phyloP scores from a whole-genome alignment of 2,888 invertebrate genomes.

The Cetonia aurata region DNA sequence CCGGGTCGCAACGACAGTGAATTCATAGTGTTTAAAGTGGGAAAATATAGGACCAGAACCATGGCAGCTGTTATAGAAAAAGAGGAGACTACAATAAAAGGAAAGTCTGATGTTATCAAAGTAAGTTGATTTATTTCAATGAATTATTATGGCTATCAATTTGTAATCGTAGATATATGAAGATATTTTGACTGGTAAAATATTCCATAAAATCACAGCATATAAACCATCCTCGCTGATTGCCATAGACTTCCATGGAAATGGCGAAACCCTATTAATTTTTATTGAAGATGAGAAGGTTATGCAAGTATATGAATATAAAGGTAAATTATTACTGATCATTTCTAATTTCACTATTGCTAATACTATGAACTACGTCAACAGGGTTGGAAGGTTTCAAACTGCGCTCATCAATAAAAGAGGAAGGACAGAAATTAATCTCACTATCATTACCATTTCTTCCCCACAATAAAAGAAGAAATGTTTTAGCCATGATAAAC shows the following conservation, averaged over 20 bases:
- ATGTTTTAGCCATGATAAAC: slow-evolving; percentile 62
- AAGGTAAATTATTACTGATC: slow-evolving; percentile 59
- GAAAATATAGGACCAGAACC: slow-evolving; percentile 56
- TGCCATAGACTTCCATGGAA: slow-evolving; percentile 61
- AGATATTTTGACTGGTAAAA: slow-evolving; percentile 64
- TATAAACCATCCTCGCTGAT: slow-evolving; percentile 68
- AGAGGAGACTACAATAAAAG: slow-evolving; percentile 60
- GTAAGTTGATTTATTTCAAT: slow-evolving; percentile 53
- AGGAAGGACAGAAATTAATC: slow-evolving; percentile 62
- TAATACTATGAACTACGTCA: slow-evolving; percentile 39
- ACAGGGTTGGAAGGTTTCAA: slow-evolving; percentile 67
- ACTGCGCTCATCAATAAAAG: slow-evolving; percentile 60
- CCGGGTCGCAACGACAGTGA: slow-evolving; percentile 59
- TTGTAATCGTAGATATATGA: slow-evolving; percentile 64
- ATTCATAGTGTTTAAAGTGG: slow-evolving; percentile 61
- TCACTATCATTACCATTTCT: slow-evolving; percentile 59
- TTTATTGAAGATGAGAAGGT: slow-evolving; percentile 65
- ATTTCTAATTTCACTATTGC: background rate
- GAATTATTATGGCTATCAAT: background rate
- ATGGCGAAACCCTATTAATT: slow-evolving; percentile 68
- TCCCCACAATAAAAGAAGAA: slow-evolving; percentile 52
- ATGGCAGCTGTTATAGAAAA: slow-evolving; percentile 64
- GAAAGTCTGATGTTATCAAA: slow-evolving; percentile 63
- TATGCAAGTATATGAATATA: slow-evolving; percentile 67
- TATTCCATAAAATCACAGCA: slow-evolving; percentile 69